Percentiles rank a stretch among this genome's conserved stretches.
These are phyloP conservation scores for Ficedula albicollis DNA, from an alignment of 2,797 vertebrate genomes.

Conservation along the genomic window DNA sequence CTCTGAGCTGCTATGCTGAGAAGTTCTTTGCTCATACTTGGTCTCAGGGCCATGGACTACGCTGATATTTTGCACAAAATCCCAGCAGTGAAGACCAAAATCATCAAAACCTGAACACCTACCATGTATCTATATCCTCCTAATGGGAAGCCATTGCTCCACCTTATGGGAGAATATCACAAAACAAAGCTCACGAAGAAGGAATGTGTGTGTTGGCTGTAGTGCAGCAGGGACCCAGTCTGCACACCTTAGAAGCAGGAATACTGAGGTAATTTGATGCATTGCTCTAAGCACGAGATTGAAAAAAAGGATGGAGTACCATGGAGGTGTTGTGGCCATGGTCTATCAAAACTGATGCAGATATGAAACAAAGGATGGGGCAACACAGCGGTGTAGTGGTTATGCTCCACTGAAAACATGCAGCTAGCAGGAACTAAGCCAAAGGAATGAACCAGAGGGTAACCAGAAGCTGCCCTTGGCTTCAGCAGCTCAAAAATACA, in stretches of 20 bases:
- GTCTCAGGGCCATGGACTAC: fast-evolving
- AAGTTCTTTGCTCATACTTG: neutral
- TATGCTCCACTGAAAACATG: neutral
- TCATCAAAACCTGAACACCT: neutral
- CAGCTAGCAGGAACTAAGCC: neutral
- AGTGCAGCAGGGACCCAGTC: neutral
- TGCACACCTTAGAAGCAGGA: neutral
- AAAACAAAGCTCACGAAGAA: neutral
- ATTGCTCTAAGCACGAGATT: neutral
- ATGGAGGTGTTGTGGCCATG: neutral
- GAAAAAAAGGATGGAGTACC: neutral
- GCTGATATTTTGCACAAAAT: neutral
- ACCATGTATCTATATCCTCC: neutral
- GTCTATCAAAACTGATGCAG: fast-evolving
- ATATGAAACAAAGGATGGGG: neutral
- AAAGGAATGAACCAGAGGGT: neutral
- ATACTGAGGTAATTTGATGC: fast-evolving
- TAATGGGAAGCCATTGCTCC: neutral
- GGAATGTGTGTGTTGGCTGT: neutral
- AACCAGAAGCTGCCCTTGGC: neutral
- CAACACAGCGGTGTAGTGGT: fast-evolving
- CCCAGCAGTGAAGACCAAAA: neutral
- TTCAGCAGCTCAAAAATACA: neutral
- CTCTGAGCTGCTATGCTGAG: neutral
- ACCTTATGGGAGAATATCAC: neutral